Evolutionary conservation across 2,797 vertebrate genomes (phyloP).

Genomic region (Leuciscus waleckii): DNA sequence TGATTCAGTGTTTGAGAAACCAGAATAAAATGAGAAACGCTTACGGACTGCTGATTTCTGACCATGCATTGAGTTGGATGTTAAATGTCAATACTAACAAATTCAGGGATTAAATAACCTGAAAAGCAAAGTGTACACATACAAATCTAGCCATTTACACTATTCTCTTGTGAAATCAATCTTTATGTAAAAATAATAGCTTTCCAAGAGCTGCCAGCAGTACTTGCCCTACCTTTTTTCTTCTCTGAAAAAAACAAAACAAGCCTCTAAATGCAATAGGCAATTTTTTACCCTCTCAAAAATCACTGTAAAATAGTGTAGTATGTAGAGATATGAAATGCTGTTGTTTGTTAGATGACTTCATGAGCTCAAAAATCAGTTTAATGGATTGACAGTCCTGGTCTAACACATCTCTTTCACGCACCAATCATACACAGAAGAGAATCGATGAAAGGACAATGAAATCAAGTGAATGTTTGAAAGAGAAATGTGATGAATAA

Average conservation of each 20-base stretch:
- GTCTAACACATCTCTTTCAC: constrained; percentile 43
- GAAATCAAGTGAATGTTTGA: neutral
- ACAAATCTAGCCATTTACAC: constrained; percentile 20
- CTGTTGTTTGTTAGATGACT: neutral
- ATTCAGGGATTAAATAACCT: constrained; percentile 13
- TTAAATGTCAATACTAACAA: constrained; percentile 31
- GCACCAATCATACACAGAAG: neutral
- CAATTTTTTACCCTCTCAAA: constrained; percentile 27
- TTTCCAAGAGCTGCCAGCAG: constrained; percentile 56
- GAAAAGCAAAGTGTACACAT: constrained; percentile 26
- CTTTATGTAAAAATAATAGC: constrained; percentile 59
- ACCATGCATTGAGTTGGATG: constrained; percentile 23
- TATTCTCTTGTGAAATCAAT: constrained; percentile 30
- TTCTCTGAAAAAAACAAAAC: constrained; percentile 33
- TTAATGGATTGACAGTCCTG: constrained; percentile 39
- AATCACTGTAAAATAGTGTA: constrained; percentile 41
- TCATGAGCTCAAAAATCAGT: neutral
- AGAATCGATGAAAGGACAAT: neutral
- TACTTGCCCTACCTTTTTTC: constrained; percentile 27
- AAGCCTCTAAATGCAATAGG: constrained; percentile 46
- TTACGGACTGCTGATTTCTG: constrained; percentile 16
- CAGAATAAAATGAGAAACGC: neutral
- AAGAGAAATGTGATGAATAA: neutral
- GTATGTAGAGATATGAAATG: constrained; percentile 34
- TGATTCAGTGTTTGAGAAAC: neutral